Evolutionary conservation across 2,797 vertebrate genomes (phyloP), one percentile per base, ranked within the genome.

Genomic region (Aulostomus chinensis): DNA sequence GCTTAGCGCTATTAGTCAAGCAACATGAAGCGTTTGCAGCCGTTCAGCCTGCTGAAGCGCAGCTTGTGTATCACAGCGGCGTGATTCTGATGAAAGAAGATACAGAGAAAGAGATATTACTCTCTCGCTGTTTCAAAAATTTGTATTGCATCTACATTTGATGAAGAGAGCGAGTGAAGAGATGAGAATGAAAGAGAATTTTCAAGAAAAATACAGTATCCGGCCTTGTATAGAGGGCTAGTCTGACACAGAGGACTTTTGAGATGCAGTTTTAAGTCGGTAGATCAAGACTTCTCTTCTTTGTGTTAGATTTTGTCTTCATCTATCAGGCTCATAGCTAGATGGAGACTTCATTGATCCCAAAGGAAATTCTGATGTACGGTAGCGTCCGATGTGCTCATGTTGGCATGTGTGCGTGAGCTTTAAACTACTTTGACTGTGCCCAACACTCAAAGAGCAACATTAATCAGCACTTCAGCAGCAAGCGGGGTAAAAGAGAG

Each of bases 401-500:
- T n/a, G n/a, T n/a, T n/a, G n/a, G n/a, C n/a, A n/a, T n/a, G n/a
- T 43, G 50, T 22, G 26, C 58, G 68, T 8, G 38, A 53, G 51
- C 80, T 69, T 54, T 63, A 67, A 78, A 80, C 72, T 56, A 70
- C 59, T 60, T 48, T 53, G 68, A 48, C 63, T 61, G 70, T 39
- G 58, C 71, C 63, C 58, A 58, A 69, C 67, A 58, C 51, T 74
- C 65, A 76, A 73, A 76, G 73, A 70, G 67, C 70, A 70, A 62
- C 80, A 83, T 86, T 83, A 86, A 91, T 87, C 86, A 82, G 75
- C n/a, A 10, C 77, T 54, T 53, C 66, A 63, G 68, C 78, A 68
- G 73, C 67, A 53, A 72, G 68, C 76, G 68, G 56, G 84, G 76
- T 81, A 82, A 88, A 83, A 73, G 78, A 70, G 51, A 61, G 41